These are phyloP conservation scores for Helogale parvula DNA, from an alignment of 2,113 vertebrate genomes.

Conservation along the genomic window DNA sequence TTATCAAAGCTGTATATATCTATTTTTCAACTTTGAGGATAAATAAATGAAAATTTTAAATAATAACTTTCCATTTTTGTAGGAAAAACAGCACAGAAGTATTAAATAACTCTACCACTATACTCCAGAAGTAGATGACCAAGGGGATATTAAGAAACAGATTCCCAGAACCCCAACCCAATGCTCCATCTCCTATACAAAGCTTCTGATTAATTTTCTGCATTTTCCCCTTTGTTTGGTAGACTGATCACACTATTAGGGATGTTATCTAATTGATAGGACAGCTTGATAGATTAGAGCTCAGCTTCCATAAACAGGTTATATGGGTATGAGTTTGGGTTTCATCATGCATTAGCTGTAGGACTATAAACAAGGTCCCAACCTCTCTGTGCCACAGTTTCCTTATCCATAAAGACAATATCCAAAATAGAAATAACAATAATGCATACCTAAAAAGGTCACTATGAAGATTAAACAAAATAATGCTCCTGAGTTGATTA, in stretches of 20 bases:
- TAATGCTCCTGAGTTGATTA: not conserved
- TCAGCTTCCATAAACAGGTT: not conserved
- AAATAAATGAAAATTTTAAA: not conserved
- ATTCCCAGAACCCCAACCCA: not conserved
- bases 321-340: not conserved
- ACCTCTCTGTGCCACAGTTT: not conserved
- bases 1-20: not conserved
- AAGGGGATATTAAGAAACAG: not conserved
- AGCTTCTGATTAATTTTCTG: not conserved
- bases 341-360: not conserved
- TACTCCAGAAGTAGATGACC: not conserved
- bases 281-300: not conserved
- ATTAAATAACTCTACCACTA: not conserved
- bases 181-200: too few species aligned
- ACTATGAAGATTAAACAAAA: not conserved
- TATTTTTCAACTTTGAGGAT: not conserved
- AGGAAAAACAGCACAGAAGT: not conserved
- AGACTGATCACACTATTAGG: not conserved
- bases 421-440: not conserved
- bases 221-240: not conserved
- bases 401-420: not conserved
- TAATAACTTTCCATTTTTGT: not conserved
- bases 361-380: not conserved
- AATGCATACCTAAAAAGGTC: not conserved
- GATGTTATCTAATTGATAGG: not conserved